A percentile compares a stretch with the other conserved stretches of the same genome.
Conservation (phyloP, 2,797 vertebrate genomes). For the Sardinella longiceps region DNA sequence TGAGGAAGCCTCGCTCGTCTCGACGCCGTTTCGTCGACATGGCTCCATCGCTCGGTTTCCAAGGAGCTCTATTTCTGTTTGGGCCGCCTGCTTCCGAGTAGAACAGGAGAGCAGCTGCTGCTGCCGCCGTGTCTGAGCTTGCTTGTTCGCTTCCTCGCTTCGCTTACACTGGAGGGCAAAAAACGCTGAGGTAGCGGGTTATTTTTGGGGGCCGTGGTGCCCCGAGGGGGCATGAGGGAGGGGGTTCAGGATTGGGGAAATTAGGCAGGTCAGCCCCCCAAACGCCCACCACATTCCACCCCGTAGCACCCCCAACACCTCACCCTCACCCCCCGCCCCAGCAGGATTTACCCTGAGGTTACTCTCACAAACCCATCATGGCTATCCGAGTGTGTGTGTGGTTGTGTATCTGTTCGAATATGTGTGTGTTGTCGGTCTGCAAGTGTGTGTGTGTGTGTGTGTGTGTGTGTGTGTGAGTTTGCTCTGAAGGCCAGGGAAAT, state of each 20-base stretch:
- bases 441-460: not conserved
- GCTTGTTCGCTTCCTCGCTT: conserved; percentile 43
- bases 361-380: conserved; percentile 12
- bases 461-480: not conserved
- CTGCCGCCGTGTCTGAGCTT: conserved; percentile 67
- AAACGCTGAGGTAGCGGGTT: conserved; percentile 75
- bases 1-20: too few species aligned
- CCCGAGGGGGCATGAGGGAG: conserved; percentile 46
- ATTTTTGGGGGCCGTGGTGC: conserved; percentile 66
- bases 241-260: not conserved
- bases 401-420: not conserved
- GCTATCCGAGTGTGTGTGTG: not conserved
- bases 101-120: conserved; percentile 68
- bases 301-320: not conserved
- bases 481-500: not conserved
- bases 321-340: not conserved
- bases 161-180: conserved; percentile 54
- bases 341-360: conserved; percentile 25
- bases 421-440: not conserved
- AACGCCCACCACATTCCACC: not conserved
- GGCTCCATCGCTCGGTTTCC: not conserved
- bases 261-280: not conserved
- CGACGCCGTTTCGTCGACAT: too few species aligned
- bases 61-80: conserved; percentile 43
- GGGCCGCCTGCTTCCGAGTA: conserved; percentile 55